Conservation (phyloP, 2,797 vertebrate species). For the Coracias cyanogaster region DNA sequence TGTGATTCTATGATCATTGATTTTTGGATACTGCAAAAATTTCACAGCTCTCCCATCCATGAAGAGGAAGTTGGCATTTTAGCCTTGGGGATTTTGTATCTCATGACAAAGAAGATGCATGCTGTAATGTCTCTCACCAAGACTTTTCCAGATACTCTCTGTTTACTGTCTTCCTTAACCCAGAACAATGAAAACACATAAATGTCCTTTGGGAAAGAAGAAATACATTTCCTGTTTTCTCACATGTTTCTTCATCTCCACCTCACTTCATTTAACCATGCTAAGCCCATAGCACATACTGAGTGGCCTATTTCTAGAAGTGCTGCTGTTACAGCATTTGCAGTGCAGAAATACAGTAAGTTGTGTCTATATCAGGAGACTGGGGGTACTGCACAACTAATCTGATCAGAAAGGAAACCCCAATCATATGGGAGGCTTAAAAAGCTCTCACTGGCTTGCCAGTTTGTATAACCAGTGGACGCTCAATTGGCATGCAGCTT, state of each 20-base stretch:
- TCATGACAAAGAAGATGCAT: background rate
- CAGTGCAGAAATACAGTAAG: background rate
- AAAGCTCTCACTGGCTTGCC: background rate
- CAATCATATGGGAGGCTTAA: background rate
- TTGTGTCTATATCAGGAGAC: background rate
- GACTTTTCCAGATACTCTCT: background rate
- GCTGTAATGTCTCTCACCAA: background rate
- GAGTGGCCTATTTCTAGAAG: background rate
- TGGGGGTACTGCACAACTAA: background rate
- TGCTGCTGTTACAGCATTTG: background rate
- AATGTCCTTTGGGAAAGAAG: background rate
- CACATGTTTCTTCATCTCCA: background rate
- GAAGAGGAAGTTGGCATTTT: background rate
- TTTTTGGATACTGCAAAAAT: background rate
- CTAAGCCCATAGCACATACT: background rate
- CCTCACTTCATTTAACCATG: background rate
- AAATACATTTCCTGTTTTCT: background rate
- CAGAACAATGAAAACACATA: background rate
- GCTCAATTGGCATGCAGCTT: background rate
- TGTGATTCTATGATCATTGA: background rate
- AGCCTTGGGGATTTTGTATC: background rate
- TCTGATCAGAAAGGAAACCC: background rate
- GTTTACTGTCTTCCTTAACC: background rate
- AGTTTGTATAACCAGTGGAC: background rate
- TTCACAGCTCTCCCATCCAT: background rate